Percentiles rank a stretch among this genome's conserved stretches.
Evolutionary conservation across 2,888 invertebrate genomes (phyloP).

Genomic region (Polydrusus tereticollis): DNA sequence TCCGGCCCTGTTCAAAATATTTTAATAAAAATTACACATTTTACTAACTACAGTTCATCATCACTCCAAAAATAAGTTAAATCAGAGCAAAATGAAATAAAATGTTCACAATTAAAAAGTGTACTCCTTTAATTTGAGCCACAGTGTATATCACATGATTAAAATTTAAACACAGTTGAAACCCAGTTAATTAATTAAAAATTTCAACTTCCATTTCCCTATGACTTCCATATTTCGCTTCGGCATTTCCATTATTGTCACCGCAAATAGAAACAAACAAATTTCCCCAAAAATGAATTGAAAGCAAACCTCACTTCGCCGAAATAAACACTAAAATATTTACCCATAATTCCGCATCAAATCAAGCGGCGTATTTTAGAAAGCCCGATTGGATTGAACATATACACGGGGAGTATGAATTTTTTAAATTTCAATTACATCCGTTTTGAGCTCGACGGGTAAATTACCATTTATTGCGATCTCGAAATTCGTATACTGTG

Average conservation of each 20-base stretch:
- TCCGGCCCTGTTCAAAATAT: too few relatives aligned
- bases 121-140: neutral
- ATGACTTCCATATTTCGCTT: neutral
- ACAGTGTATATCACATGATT: too few relatives aligned
- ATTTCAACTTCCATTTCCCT: neutral
- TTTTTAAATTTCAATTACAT: slow-evolving; percentile 32
- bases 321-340: slow-evolving; percentile 36
- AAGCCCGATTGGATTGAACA: slow-evolving; percentile 25
- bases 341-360: slow-evolving; percentile 27
- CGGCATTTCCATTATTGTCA: slow-evolving; percentile 11
- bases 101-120: neutral
- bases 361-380: slow-evolving; percentile 26
- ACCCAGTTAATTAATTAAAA: neutral
- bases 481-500: slow-evolving; percentile 1
- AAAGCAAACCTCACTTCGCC: slow-evolving; percentile 12
- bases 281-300: slow-evolving; percentile 16
- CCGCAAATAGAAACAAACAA: slow-evolving; percentile 8
- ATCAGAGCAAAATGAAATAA: neutral
- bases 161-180: too few relatives aligned
- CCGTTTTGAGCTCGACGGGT: neutral
- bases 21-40: too few relatives aligned
- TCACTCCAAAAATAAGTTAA: neutral
- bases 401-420: slow-evolving; percentile 21
- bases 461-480: slow-evolving; percentile 14
- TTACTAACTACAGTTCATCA: too few relatives aligned